These are phyloP conservation scores for Leptinotarsa rubiginosa DNA, from an alignment of 2,888 invertebrate species.

Conservation along the genomic window DNA sequence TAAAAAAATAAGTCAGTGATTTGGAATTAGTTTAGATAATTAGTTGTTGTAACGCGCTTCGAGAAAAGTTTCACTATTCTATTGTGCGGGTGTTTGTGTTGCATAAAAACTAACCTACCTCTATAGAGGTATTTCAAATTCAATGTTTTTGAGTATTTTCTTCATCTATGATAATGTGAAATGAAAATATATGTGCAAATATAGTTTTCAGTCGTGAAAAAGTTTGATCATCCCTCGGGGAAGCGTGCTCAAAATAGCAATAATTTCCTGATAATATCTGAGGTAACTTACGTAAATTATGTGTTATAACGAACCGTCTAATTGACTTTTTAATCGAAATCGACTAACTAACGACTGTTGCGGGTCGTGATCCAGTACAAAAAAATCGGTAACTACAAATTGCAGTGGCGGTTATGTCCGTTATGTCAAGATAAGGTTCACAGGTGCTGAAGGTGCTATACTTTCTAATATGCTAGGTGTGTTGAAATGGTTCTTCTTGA, in stretches of 20 bases:
- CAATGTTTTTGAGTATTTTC: too few relatives aligned
- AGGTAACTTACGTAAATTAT: slow-evolving; percentile 1
- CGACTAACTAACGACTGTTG: slow-evolving; percentile 13
- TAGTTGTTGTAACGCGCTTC: too few relatives aligned
- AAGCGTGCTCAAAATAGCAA: background rate
- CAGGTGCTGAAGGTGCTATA: background rate
- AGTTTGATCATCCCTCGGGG: background rate
- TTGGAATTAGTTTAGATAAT: too few relatives aligned
- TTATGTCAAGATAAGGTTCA: slow-evolving; percentile 3
- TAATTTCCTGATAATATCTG: slow-evolving; percentile 3
- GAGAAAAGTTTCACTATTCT: too few relatives aligned
- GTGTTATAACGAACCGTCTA: slow-evolving; percentile 14
- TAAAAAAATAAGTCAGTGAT: too few relatives aligned
- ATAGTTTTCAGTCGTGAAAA: background rate
- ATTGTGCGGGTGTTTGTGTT: too few relatives aligned
- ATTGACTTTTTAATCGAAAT: slow-evolving; percentile 20
- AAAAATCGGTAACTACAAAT: slow-evolving; percentile 19
- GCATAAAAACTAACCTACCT: too few relatives aligned
- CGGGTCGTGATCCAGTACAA: slow-evolving; percentile 18
- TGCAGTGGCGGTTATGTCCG: slow-evolving; percentile 10
- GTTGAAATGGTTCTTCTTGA: background rate
- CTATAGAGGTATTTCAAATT: too few relatives aligned
- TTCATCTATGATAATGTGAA: background rate
- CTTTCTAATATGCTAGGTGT: background rate
- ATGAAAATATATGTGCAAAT: background rate